Evolutionary conservation across 2,888 invertebrate genomes (phyloP).

Genomic region (Auanema freiburgensis): DNA sequence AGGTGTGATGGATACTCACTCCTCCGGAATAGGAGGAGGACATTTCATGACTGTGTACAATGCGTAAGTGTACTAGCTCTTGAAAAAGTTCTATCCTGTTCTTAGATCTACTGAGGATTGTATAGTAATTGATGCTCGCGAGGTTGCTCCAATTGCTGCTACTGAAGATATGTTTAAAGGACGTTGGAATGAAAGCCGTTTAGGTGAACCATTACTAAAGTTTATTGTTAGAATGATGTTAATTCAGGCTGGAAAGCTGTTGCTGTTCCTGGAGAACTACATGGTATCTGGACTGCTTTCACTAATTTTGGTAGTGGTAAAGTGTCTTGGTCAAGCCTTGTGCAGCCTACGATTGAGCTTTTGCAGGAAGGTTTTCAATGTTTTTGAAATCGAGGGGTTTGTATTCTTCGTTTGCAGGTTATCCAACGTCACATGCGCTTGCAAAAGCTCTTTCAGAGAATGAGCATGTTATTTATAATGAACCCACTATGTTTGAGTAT

Average conservation of each 20-base stretch:
- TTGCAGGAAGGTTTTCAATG: constrained; percentile 46
- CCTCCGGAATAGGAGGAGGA: constrained; percentile 86
- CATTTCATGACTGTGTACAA: constrained; percentile 83
- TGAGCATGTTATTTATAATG: constrained; percentile 39
- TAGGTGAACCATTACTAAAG: constrained; percentile 29
- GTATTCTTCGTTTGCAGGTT: constrained; percentile 41
- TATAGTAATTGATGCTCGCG: constrained; percentile 66
- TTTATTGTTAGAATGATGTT: too few species aligned
- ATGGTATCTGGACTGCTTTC: constrained; percentile 55
- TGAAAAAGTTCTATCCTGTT: not conserved
- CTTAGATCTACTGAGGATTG: constrained; percentile 53
- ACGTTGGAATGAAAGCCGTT: constrained; percentile 49
- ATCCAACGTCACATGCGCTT: constrained; percentile 60
- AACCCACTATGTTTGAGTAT: constrained; percentile 53
- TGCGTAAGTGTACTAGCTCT: constrained; percentile 26
- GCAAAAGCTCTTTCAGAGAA: constrained; percentile 52
- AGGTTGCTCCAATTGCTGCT: constrained; percentile 70
- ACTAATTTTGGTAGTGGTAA: constrained; percentile 48
- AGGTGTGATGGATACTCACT: constrained; percentile 79
- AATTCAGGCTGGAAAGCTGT: constrained; percentile 58
- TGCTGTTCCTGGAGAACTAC: constrained; percentile 60
- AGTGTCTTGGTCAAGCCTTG: constrained; percentile 49
- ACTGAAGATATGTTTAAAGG: constrained; percentile 65
- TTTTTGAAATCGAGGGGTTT: constrained; percentile 5
- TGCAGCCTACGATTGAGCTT: constrained; percentile 60